A percentile compares a stretch with the other conserved stretches of the same genome.
These are phyloP conservation scores for Grallaria varia DNA, from an alignment of 2,113 vertebrate genomes.

Conservation along the genomic window DNA sequence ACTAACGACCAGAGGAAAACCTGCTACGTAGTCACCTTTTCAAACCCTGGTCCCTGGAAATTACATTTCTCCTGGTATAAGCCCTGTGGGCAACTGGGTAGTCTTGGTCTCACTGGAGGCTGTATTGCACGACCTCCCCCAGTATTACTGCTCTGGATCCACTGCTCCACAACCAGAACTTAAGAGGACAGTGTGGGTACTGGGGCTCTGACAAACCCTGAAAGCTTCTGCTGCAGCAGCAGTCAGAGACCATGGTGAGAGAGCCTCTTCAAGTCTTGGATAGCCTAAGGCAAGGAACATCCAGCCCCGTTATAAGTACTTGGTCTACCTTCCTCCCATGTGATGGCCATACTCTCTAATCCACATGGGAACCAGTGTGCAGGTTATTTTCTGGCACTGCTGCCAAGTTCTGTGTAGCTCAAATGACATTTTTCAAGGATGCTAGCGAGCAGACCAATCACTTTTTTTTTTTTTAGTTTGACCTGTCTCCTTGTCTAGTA, in stretches of 20 bases:
- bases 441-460: background rate
- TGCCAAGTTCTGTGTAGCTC: background rate
- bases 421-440: slow-evolving; percentile 23
- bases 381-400: background rate
- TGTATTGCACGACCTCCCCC: background rate
- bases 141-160: background rate
- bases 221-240: background rate
- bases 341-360: background rate
- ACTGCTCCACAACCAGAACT: background rate
- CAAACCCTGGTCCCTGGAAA: background rate
- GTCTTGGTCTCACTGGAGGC: background rate
- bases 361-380: accelerated
- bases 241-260: background rate
- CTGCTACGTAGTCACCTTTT: background rate
- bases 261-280: background rate
- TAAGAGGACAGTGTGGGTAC: accelerated
- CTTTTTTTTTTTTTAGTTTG: background rate
- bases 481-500: background rate
- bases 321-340: background rate
- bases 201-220: background rate
- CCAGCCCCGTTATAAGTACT: background rate
- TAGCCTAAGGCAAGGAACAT: background rate
- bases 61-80: background rate
- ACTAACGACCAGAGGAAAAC: background rate
- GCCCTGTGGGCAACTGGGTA: background rate